phyloP scores from a whole-genome alignment of 2,113 vertebrate species.

The Sinocyclocheilus maitianheensis region DNA sequence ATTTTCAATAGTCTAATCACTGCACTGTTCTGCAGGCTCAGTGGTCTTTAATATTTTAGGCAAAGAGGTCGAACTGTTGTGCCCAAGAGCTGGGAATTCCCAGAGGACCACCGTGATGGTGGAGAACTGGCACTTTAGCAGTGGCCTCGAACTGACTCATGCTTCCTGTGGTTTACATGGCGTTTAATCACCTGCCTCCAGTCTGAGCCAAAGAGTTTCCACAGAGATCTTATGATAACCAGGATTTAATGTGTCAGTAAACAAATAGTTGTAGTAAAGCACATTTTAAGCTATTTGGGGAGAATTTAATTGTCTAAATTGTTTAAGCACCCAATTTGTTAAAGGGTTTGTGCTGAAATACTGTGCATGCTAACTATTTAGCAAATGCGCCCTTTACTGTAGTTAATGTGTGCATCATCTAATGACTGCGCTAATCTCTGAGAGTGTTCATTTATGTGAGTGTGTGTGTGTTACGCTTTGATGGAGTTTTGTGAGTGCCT shows the following conservation, averaged over 20 bases:
- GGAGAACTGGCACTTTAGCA: conserved; percentile 10
- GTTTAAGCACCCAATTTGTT: not conserved
- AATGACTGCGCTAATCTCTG: conserved; percentile 20
- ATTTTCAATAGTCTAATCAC: conserved; percentile 41
- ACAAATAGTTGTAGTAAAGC: conserved; percentile 2
- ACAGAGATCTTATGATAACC: conserved; percentile 25
- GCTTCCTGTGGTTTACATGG: not conserved
- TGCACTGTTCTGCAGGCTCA: not conserved
- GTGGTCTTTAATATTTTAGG: conserved; percentile 45
- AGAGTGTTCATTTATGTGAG: not conserved
- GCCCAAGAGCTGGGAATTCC: conserved; percentile 32
- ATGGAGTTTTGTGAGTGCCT: conserved; percentile 40
- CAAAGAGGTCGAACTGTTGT: conserved; percentile 33
- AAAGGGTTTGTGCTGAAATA: conserved; percentile 1
- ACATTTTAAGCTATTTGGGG: conserved; percentile 21
- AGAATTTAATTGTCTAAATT: not conserved
- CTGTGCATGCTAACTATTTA: not conserved
- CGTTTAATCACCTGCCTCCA: conserved; percentile 40
- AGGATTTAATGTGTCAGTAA: not conserved
- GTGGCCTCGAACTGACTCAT: conserved; percentile 7
- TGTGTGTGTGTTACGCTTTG: conserved; percentile 32
- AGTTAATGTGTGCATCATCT: conserved; percentile 13
- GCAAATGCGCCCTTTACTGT: not conserved
- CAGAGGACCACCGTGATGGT: conserved; percentile 24
- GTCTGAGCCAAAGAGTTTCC: conserved; percentile 30